These are phyloP conservation scores for Tupiocoris notatus DNA, from an alignment of 2,888 invertebrate species.

Conservation along the genomic window DNA sequence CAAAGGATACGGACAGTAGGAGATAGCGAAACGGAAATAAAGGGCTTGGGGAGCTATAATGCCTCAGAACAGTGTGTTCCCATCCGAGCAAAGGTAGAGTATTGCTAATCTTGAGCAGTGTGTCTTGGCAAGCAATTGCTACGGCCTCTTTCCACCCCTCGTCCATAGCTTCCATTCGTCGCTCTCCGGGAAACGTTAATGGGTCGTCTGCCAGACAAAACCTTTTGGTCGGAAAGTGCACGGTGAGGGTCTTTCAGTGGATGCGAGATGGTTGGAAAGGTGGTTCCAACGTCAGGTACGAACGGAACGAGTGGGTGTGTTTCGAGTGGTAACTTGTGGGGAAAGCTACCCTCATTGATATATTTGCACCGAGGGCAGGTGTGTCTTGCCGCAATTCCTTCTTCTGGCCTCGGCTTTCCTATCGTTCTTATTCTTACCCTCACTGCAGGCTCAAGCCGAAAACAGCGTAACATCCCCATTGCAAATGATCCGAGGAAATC, in stretches of 20 bases:
- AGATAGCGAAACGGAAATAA: neutral
- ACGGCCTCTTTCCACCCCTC: neutral
- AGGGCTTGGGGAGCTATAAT: conserved; percentile 5
- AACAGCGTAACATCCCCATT: too few relatives aligned
- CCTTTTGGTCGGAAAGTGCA: conserved; percentile 17
- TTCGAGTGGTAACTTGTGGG: conserved; percentile 37
- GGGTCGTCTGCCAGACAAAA: conserved; percentile 40
- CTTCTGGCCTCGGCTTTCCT: neutral
- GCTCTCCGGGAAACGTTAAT: conserved; percentile 25
- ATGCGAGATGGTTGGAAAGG: neutral
- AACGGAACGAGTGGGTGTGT: conserved; percentile 35
- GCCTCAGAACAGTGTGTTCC: conserved; percentile 27
- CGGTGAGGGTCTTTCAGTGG: neutral
- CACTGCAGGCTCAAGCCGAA: too few relatives aligned
- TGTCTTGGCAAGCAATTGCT: conserved; percentile 38
- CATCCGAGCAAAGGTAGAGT: conserved; percentile 10
- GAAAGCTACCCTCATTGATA: conserved; percentile 32
- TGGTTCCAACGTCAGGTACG: neutral
- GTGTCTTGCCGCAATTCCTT: neutral
- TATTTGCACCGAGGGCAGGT: conserved; percentile 37
- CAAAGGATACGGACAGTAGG: neutral
- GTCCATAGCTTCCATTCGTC: neutral
- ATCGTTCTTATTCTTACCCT: neutral
- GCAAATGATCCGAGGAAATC: too few relatives aligned
- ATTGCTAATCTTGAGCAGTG: conserved; percentile 37